Percentiles rank a stretch among this genome's conserved stretches.
Conservation (phyloP, 2,113 vertebrate genomes). For the Lampris megalopsis region DNA sequence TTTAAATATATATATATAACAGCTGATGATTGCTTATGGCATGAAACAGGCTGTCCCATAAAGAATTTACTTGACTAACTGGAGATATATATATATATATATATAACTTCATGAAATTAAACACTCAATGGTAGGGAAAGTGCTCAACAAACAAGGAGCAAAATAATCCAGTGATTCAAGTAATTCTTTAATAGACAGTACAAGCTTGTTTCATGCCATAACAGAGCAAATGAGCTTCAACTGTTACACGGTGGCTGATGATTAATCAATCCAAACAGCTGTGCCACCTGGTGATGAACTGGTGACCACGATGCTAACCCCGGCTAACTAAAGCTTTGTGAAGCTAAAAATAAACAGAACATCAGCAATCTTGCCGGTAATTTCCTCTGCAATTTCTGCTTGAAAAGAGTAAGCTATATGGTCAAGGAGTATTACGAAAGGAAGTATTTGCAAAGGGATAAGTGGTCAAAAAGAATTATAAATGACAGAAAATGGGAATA, state of each 20-base stretch:
- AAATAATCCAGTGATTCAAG: too few species aligned
- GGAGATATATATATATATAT: too few species aligned
- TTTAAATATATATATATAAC: too few species aligned
- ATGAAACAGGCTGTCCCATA: too few species aligned
- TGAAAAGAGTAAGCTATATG: not conserved
- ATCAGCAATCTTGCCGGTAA: not conserved
- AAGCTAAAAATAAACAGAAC: conserved; percentile 4
- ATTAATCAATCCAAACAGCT: not conserved
- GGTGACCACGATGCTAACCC: not conserved
- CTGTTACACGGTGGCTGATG: not conserved
- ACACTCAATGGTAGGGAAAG: too few species aligned
- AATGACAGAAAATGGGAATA: not conserved
- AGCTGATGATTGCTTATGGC: too few species aligned
- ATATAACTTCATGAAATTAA: too few species aligned
- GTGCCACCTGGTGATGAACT: not conserved
- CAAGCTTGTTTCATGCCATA: too few species aligned
- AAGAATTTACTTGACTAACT: too few species aligned
- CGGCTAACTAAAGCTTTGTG: not conserved
- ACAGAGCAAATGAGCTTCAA: not conserved
- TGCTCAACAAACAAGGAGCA: too few species aligned
- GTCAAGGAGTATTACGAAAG: not conserved
- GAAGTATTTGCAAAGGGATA: conserved; percentile 8
- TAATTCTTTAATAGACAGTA: too few species aligned
- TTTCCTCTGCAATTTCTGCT: conserved; percentile 7
- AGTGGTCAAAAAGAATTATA: not conserved